Base-by-base conservation (phyloP, 2,797 vertebrate genomes). In the Falco novaeseelandiae region DNA sequence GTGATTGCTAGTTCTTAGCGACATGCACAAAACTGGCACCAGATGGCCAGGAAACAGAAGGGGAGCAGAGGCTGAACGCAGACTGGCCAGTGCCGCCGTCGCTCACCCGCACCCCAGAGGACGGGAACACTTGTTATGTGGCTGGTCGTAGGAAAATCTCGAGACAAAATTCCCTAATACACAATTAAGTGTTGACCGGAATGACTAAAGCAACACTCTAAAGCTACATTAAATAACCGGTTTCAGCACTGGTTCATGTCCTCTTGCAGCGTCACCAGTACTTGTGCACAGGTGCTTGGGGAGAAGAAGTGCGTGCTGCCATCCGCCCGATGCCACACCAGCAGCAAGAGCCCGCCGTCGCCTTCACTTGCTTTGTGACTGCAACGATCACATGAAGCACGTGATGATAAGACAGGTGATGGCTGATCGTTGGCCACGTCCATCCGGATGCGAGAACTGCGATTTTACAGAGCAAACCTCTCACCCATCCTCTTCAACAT, bases 401-500 rank as follows among this genome's bases (percentile, higher is more conserved):
- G 7, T 2, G 26, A 15, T 0, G 8, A 36, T 8, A 30, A 49
- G 0, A 29, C 74, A 32, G n/a, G 62, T 18, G 61, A 14, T 14
- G n/a, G 6, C 71, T 27, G 13, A 19, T 32, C 42, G 14, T 19
- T 21, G 51, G 52, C 27, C 19, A 18, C 4, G 23, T 67, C 49
- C 48, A 26, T 23, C 79, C 71, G 81, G 42, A 34, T 52, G 70
- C 7, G 14, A 83, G 66, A 76, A 57, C 44, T 29, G 20, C 71
- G 32, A 18, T 62, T 72, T 38, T 48, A 63, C 29, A 58, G 86
- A 66, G 70, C 65, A 55, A 38, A 71, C 30, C 52, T 78, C 52
- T 78, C 0, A 0, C 52, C 72, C 2, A 0, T 5, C 59, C n/a
- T 63, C 42, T 93, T 46, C 61, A 23, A 23, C 27, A 18, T 0